These are phyloP conservation scores for Jaculus jaculus DNA, from an alignment of 2,113 vertebrate genomes.

Conservation along the genomic window DNA sequence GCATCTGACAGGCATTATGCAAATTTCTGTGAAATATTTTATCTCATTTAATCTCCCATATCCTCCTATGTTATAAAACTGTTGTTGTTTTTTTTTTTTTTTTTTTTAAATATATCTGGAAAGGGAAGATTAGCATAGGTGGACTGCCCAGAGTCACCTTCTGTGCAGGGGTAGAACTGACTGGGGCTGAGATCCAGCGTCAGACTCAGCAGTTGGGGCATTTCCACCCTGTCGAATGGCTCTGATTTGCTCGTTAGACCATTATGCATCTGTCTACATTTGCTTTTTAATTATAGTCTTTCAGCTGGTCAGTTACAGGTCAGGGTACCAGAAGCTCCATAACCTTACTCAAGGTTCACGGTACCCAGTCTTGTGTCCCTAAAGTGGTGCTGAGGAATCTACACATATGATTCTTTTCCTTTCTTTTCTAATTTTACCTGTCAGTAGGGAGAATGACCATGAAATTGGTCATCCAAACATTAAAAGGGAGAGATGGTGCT, in stretches of 20 bases:
- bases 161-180: too few relatives aligned
- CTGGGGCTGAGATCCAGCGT: background rate
- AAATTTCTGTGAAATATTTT: background rate
- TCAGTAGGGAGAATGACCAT: background rate
- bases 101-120: background rate
- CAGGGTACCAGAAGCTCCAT: background rate
- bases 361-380: background rate
- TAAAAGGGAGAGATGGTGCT: background rate
- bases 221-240: too few relatives aligned
- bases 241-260: too few relatives aligned
- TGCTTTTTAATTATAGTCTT: background rate
- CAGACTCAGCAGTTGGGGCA: too few relatives aligned
- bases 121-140: background rate
- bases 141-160: background rate
- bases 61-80: background rate
- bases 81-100: background rate
- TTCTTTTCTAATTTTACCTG: background rate
- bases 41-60: background rate
- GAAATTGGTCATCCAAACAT: background rate
- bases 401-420: background rate
- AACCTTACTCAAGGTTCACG: background rate
- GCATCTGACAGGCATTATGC: background rate
- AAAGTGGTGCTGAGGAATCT: background rate
- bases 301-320: background rate
- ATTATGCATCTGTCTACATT: too few relatives aligned